Base-by-base conservation (phyloP, 2,888 invertebrate species). In the Trachelus iudaicus region DNA sequence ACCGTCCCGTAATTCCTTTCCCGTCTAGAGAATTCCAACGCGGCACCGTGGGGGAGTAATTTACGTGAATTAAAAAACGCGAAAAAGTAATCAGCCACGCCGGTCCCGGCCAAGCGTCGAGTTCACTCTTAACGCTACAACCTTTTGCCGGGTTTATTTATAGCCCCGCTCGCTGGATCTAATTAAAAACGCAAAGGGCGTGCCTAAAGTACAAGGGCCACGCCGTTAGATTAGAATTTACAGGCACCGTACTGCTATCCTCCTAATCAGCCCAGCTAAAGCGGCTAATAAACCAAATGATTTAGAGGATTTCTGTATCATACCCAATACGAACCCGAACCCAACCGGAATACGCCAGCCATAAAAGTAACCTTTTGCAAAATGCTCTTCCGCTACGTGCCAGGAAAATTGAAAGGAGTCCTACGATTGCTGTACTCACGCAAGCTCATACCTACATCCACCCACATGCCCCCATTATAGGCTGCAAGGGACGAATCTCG, bases 171-270 rank as follows among this genome's bases (percentile, higher is more conserved):
- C 35, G 34, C 74, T 34, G 37, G 74, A 37, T 35, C 74, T 74
- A 74, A 74, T 74, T 74, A 74, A 74, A 74, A 74, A 74, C 74
- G 74, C 37, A 33, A 35, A 37, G 74, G 74, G 74, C 37, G 74
- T 33, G 35, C 74, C 74, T 74, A 35, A 71, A 31, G 34, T 35
- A 34, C 74, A 76, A 79, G 76, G 75, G 75, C 73, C 68, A 69
- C 71, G 77, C 82, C 82, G 83, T 40, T 79, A 85, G 82, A 86
- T 87, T 86, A 83, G 83, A 82, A 86, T 86, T 86, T 86, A 86
- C 84, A 31, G 31, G 33, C 33, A 71, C 12, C 71, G 12, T 31
- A 34, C 71, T 31, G 34, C 56, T 56, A 84, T 80, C 79, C 80
- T 73, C 79, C 78, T 81, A 83, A 83, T 83, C 79, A 81, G 75